These are phyloP conservation scores for Hypanus sabinus DNA, from an alignment of 2,113 vertebrate species.

Conservation along the genomic window DNA sequence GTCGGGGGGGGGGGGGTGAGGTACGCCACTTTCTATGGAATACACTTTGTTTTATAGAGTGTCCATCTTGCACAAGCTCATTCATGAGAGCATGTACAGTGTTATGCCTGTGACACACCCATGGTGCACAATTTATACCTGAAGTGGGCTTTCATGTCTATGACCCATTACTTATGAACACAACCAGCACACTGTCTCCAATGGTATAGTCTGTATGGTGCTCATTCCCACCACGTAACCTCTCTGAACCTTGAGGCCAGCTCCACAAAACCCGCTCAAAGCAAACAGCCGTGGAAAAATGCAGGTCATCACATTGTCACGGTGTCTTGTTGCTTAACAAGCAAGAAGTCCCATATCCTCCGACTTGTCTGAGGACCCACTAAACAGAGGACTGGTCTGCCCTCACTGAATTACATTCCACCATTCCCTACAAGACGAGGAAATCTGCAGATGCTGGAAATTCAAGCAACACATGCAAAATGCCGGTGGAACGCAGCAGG, in stretches of 20 bases:
- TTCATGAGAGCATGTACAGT: background rate
- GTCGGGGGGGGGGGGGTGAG: background rate
- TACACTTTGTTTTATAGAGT: background rate
- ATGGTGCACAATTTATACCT: background rate
- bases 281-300: background rate
- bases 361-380: too few relatives aligned
- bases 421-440: too few relatives aligned
- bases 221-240: background rate
- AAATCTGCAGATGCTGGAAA: too few relatives aligned
- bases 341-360: too few relatives aligned
- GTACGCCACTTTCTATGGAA: background rate
- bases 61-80: background rate
- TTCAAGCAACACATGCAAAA: too few relatives aligned
- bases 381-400: too few relatives aligned
- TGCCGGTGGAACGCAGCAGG: too few relatives aligned
- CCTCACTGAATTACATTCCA: too few relatives aligned
- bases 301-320: too few relatives aligned
- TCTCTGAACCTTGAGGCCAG: background rate
- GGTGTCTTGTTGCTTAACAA: background rate
- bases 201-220: background rate
- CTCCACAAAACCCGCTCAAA: background rate
- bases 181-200: background rate
- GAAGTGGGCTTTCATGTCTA: background rate
- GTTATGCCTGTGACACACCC: background rate
- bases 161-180: too few relatives aligned